Base-by-base conservation (phyloP, 2,888 invertebrate species). In the Drosophila mimetica region DNA sequence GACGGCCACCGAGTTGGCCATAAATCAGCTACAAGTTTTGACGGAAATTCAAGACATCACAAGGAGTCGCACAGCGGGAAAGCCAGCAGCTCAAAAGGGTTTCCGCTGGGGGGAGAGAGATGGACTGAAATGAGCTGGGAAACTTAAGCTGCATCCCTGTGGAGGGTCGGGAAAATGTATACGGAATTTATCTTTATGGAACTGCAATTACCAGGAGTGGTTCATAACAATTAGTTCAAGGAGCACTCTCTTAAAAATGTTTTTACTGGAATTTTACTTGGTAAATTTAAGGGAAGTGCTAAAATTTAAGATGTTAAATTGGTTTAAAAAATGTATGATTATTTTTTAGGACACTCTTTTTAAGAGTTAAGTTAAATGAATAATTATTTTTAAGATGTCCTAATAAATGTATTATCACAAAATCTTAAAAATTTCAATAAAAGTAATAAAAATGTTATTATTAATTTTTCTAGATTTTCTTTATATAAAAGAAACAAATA, bases 11-110 rank as follows among this genome's bases (percentile, higher is more conserved):
- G 36, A 28, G 22, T 36, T 63, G 67, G 71, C 71, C 65, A 85
- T 83, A 83, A 83, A 83, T 83, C 85, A 83, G 82, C 71, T 18
- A 55, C 54, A 74, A 76, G 44, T 75, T 80, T 77, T 83, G 85
- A 83, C 76, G 82, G 85, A 79, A 83, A 83, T 71, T 67, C 63
- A 82, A 83, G 66, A 53, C 72, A 37, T 22, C 51, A 22, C 25
- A 22, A 20, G 28, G 16, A 16, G 14, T 28, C 16, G 25, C 55
- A 16, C 55, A 14, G 42, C 28, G 55, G 54, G 55, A 34, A 25
- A 25, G 34, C 55, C 41, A 14, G 14, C 5, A 44, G 14, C 41
- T 54, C 25, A 44, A 57, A 48, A 54, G 13, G 39, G 42, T 30
- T 46, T 69, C 30, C 57, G 36, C 11, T 11, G 55, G 18, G 25